Conservation (phyloP, 2,888 invertebrate genomes). For the Pasiphila rectangulata region DNA sequence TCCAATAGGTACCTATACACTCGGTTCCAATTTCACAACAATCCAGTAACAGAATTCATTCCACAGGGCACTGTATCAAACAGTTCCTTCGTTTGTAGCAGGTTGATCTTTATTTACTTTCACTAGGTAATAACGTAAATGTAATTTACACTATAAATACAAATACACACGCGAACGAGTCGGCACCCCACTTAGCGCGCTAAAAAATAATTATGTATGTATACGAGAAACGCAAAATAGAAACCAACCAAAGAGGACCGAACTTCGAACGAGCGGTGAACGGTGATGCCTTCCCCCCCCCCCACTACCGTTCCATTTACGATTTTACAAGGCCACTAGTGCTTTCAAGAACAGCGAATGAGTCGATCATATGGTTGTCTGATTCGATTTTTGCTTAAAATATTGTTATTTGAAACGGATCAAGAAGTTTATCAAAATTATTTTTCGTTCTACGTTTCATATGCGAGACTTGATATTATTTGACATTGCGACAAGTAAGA, state of each 20-base stretch:
- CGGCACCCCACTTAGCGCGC: constrained; percentile 59
- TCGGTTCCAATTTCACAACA: constrained; percentile 47
- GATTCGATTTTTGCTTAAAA: no score
- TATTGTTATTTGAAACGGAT: no score
- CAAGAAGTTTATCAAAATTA: no score
- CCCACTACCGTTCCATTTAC: constrained; percentile 64
- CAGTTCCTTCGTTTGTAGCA: constrained; percentile 48
- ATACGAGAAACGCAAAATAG: constrained; percentile 70
- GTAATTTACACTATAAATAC: constrained; percentile 60
- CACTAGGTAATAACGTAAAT: constrained; percentile 57
- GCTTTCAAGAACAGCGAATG: constrained; percentile 54
- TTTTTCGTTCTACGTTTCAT: no score
- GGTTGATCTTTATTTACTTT: constrained; percentile 48
- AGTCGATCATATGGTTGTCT: no score
- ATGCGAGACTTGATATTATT: no score
- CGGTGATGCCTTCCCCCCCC: constrained; percentile 62
- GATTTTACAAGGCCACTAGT: constrained; percentile 76
- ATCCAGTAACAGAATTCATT: constrained; percentile 60
- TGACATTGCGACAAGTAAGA: no score
- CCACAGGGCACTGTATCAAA: constrained; percentile 59
- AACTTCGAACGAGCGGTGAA: no score
- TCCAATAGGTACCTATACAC: constrained; percentile 35
- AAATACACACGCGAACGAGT: constrained; percentile 63
- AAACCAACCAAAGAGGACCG: constrained; percentile 71
- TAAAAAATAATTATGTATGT: constrained; percentile 74